These are phyloP conservation scores for Brachypalpus laphriformis DNA, from an alignment of 2,888 invertebrate genomes.

Conservation along the genomic window DNA sequence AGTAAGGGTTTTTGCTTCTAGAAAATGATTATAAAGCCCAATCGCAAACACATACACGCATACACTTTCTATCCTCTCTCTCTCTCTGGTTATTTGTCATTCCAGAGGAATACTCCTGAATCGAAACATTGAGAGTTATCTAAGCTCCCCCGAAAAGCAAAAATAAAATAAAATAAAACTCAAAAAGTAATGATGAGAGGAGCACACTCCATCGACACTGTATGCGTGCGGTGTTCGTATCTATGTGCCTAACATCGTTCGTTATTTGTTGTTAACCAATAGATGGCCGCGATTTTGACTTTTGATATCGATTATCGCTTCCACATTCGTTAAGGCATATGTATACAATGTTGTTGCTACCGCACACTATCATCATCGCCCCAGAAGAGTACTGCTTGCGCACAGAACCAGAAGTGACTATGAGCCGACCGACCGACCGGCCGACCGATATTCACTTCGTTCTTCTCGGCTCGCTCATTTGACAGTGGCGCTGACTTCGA, in stretches of 20 bases:
- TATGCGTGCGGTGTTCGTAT: slow-evolving; percentile 10
- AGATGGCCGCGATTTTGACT: slow-evolving; percentile 73
- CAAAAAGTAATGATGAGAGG: slow-evolving; percentile 27
- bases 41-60: slow-evolving; percentile 1
- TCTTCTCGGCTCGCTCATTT: slow-evolving; percentile 61
- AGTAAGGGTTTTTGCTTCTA: slow-evolving; percentile 42
- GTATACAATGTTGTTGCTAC: slow-evolving; percentile 50
- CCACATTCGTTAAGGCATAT: slow-evolving; percentile 63
- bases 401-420: slow-evolving; percentile 57
- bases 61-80: slow-evolving; percentile 14
- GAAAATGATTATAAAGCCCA: slow-evolving; percentile 55
- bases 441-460: slow-evolving; percentile 49
- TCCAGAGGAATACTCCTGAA: slow-evolving; percentile 33
- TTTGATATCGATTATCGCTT: slow-evolving; percentile 74
- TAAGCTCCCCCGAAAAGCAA: slow-evolving; percentile 3
- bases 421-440: slow-evolving; percentile 30
- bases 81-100: slow-evolving; percentile 20
- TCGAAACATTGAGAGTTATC: slow-evolving; percentile 47
- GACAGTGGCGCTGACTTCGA: slow-evolving; percentile 42
- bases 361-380: slow-evolving; percentile 41
- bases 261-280: slow-evolving; percentile 70
- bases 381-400: slow-evolving; percentile 33
- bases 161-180: slow-evolving; percentile 20
- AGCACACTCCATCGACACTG: slow-evolving; percentile 23
- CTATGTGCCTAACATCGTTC: slow-evolving; percentile 61